phyloP scores from a whole-genome alignment of 1,140 invertebrate genomes.

The Drosophila hydei region DNA sequence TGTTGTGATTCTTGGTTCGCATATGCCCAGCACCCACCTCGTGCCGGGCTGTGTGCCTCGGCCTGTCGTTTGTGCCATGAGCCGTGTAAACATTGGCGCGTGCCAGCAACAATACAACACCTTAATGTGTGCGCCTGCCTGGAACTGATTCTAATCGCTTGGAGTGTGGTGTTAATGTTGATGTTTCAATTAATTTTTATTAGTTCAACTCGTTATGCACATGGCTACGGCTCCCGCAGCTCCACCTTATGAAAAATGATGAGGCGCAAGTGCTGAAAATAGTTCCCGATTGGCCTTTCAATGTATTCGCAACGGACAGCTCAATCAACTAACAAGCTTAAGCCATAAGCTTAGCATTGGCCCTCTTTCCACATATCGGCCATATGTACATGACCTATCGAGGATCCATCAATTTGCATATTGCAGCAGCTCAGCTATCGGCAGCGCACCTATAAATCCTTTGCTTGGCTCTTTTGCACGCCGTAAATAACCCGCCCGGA shows the following conservation, averaged over 20 bases:
- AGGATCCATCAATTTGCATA: conserved; percentile 80
- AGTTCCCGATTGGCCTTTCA: conserved; percentile 6
- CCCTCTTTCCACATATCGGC: conserved; percentile 10
- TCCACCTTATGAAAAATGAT: conserved; percentile 64
- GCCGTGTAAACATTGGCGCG: conserved; percentile 82
- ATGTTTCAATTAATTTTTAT: conserved; percentile 82
- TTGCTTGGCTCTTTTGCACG: conserved; percentile 71
- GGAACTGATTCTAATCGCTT: conserved; percentile 79
- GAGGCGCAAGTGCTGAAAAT: conserved; percentile 14
- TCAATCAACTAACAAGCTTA: conserved; percentile 76
- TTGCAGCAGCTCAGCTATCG: conserved; percentile 56
- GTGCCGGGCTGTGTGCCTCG: neutral
- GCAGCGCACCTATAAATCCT: conserved; percentile 74
- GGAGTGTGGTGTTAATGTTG: conserved; percentile 73
- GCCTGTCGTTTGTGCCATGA: conserved; percentile 65
- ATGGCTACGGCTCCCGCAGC: conserved; percentile 9
- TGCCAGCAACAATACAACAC: conserved; percentile 72
- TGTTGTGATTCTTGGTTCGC: conserved; percentile 76
- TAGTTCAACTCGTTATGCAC: conserved; percentile 62
- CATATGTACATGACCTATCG: conserved; percentile 76
- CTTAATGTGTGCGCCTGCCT: conserved; percentile 76
- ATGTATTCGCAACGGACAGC: conserved; percentile 26
- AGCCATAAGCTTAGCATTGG: conserved; percentile 48
- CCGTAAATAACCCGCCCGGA: conserved; percentile 69
- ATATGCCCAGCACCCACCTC: conserved; percentile 55